A percentile compares a stretch with the other conserved stretches of the same genome.
Conservation (phyloP, 1,140 invertebrate genomes). For the Drosophila punjabiensis region DNA sequence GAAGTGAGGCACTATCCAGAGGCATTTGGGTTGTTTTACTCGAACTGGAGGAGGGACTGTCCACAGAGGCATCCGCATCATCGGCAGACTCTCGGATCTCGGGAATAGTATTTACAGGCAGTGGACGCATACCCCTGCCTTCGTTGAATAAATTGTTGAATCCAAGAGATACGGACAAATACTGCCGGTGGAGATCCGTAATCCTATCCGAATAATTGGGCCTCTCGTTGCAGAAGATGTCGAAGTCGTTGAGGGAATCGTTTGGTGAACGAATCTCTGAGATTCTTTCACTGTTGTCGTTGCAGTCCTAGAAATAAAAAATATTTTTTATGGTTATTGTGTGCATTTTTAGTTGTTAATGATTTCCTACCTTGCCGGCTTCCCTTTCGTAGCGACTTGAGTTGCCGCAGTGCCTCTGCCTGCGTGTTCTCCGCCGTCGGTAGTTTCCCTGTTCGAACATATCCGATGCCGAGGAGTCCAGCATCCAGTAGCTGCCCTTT, state of each 20-base stretch:
- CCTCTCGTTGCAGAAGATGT: constrained; percentile 70
- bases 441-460: constrained; percentile 98
- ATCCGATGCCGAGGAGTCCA: constrained; percentile 93
- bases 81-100: constrained; percentile 31
- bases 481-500: constrained; percentile 95
- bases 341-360: background rate
- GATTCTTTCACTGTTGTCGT: constrained; percentile 25
- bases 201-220: constrained; percentile 82
- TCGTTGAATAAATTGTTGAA: constrained; percentile 78
- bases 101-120: background rate
- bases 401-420: constrained; percentile 82
- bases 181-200: constrained; percentile 81
- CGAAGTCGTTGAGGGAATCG: constrained; percentile 65
- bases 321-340: background rate
- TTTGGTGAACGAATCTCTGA: constrained; percentile 42
- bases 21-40: constrained; percentile 26
- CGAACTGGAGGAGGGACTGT: constrained; percentile 62
- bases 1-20: constrained; percentile 25
- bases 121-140: background rate
- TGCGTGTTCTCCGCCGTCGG: constrained; percentile 87
- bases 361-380: constrained; percentile 28
- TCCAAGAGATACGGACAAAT: constrained; percentile 77
- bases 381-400: constrained; percentile 60
- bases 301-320: constrained; percentile 50
- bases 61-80: constrained; percentile 42